Evolutionary conservation across 2,797 vertebrate species (phyloP).

Genomic region (Gymnoscopelus microlampas): DNA sequence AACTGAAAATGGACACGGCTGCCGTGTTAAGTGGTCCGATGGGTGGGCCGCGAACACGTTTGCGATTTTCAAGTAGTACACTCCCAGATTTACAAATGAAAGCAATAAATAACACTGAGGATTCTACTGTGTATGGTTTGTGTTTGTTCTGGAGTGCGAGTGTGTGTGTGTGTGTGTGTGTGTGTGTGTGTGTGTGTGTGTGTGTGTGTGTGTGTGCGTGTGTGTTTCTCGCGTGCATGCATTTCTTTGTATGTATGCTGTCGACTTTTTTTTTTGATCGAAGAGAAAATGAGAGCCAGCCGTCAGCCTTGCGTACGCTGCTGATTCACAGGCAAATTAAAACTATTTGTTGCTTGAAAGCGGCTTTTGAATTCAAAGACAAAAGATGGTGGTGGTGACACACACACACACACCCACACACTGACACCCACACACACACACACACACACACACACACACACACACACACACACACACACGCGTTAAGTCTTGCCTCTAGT

Average conservation of each 20-base stretch:
- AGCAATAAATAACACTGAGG: no score
- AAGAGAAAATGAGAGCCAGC: background rate
- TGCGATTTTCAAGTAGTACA: no score
- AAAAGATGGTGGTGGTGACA: constrained; percentile 58
- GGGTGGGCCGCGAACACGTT: no score
- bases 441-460: no score
- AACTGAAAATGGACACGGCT: no score
- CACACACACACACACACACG: no score
- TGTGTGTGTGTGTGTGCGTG: constrained; percentile 14
- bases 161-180: constrained; percentile 11
- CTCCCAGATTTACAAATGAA: no score
- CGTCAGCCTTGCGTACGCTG: constrained; percentile 22
- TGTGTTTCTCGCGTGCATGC: background rate
- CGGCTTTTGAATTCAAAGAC: constrained; percentile 66
- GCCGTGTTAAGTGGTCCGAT: no score
- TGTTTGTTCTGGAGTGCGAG: constrained; percentile 13
- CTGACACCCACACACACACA: no score
- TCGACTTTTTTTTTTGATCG: constrained; percentile 11
- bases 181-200: constrained; percentile 12
- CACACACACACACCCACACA: no score
- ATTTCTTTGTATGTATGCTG: constrained; percentile 13
- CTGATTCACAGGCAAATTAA: constrained; percentile 56
- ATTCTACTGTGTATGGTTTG: background rate
- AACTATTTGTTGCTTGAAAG: constrained; percentile 66
- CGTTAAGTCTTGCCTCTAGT: no score